Conservation (phyloP, 2,888 invertebrate genomes). For the Eupithecia tripunctaria region DNA sequence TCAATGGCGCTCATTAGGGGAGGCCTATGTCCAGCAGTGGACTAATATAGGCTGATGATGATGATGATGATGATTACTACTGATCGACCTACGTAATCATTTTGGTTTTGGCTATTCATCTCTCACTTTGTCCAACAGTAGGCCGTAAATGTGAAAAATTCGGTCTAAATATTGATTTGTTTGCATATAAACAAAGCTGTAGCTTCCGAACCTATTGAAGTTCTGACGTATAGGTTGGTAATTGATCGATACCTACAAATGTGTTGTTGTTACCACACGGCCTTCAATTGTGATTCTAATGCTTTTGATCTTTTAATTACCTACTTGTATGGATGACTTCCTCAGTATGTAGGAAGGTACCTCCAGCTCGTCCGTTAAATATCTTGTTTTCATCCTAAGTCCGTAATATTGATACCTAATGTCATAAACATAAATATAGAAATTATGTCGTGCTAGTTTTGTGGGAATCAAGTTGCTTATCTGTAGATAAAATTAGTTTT, state of each 20-base stretch:
- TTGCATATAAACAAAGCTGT: neutral
- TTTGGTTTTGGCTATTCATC: neutral
- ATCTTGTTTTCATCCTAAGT: neutral
- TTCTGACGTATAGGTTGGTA: conserved; percentile 16
- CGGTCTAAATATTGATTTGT: neutral
- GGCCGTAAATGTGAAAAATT: neutral
- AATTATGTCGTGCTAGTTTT: neutral
- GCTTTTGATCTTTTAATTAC: conserved; percentile 48
- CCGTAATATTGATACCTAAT: neutral
- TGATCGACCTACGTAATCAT: neutral
- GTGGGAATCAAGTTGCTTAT: neutral
- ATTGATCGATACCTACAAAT: conserved; percentile 37
- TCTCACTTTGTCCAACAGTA: neutral
- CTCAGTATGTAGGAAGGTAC: neutral
- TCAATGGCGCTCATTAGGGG: too few species aligned
- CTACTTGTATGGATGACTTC: conserved; percentile 28
- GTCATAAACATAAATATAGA: neutral
- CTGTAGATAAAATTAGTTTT: neutral
- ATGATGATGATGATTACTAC: too few species aligned
- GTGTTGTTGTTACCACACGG: conserved; percentile 32
- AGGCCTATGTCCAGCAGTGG: too few species aligned
- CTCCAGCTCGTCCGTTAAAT: neutral
- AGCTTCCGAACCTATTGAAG: neutral
- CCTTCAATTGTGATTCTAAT: conserved; percentile 36
- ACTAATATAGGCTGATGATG: too few species aligned